Conservation (phyloP, 2,797 vertebrate genomes). For the Coendou prehensilis region DNA sequence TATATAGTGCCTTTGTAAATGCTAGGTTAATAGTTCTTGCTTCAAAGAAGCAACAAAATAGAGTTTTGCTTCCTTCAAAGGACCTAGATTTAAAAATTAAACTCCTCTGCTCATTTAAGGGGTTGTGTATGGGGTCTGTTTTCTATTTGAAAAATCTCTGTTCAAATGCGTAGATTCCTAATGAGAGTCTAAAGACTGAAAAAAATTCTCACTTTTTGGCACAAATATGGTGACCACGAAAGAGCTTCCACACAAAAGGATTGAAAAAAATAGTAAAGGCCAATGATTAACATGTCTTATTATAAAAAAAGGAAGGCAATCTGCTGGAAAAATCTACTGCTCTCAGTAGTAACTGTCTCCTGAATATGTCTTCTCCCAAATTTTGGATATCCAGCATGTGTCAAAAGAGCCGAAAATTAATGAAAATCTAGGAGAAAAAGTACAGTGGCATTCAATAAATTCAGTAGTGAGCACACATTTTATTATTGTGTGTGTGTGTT, state of each 20-base stretch:
- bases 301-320: background rate
- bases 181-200: background rate
- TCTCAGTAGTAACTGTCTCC: background rate
- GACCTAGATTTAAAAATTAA: background rate
- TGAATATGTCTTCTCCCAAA: constrained; percentile 13
- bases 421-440: background rate
- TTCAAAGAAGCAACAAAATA: background rate
- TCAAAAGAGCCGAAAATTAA: fast-evolving
- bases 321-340: background rate
- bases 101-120: background rate
- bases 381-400: background rate
- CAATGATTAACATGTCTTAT: background rate
- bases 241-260: background rate
- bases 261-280: background rate
- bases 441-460: background rate
- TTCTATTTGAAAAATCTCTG: background rate
- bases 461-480: background rate
- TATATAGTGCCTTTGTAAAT: background rate
- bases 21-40: background rate
- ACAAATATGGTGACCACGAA: background rate
- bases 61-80: background rate
- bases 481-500: background rate
- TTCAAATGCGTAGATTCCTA: background rate
- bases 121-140: background rate
- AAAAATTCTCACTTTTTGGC: constrained; percentile 23